phyloP scores from a whole-genome alignment of 2,113 vertebrate genomes.

The Tachysurus fulvidraco region DNA sequence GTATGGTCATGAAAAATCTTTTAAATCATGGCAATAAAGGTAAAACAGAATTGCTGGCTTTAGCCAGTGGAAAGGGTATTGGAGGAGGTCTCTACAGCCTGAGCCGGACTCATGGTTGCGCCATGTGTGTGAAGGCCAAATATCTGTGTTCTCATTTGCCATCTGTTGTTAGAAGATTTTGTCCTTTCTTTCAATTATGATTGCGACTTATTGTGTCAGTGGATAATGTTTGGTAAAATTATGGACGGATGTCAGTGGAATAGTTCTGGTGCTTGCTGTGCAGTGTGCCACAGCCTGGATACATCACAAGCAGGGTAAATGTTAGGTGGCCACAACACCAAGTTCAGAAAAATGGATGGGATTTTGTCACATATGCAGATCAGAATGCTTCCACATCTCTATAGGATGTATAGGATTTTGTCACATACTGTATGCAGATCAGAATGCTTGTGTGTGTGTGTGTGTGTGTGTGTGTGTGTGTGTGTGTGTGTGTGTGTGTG shows the following conservation, averaged over 20 bases:
- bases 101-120: background rate
- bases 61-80: background rate
- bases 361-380: background rate
- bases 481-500: background rate
- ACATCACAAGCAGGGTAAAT: background rate
- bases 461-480: too few species aligned
- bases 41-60: background rate
- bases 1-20: background rate
- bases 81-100: background rate
- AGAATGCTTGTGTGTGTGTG: too few species aligned
- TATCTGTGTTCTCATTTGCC: background rate
- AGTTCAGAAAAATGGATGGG: background rate
- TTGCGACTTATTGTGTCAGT: background rate
- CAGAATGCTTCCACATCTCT: background rate
- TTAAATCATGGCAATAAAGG: background rate
- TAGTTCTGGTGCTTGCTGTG: background rate
- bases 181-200: background rate
- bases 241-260: background rate
- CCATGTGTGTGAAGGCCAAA: background rate
- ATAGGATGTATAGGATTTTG: too few species aligned
- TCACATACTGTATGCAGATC: too few species aligned
- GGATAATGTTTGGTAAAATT: background rate
- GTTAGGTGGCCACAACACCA: background rate
- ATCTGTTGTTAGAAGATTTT: background rate
- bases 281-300: background rate